These are phyloP conservation scores for Pseudopleuronectes americanus DNA, from an alignment of 2,797 vertebrate species.

Conservation along the genomic window DNA sequence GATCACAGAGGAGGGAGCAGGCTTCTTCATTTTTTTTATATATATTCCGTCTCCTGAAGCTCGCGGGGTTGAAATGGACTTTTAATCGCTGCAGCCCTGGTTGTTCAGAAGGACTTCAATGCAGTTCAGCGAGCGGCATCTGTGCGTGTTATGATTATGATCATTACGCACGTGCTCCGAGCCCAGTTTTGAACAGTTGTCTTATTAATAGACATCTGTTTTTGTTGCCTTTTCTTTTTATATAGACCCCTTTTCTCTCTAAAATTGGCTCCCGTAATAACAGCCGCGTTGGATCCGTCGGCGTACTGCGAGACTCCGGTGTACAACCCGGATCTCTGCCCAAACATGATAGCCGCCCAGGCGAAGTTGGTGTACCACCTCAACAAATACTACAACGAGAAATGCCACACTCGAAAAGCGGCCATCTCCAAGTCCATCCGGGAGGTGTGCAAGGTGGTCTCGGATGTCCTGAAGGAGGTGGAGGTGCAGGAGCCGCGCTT, in stretches of 20 bases:
- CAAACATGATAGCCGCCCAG: slow-evolving; percentile 99
- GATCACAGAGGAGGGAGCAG: slow-evolving; percentile 78
- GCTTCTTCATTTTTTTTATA: slow-evolving; percentile 56
- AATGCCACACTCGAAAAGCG: slow-evolving; percentile 97
- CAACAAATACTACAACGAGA: slow-evolving; percentile 99
- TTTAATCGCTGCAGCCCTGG: slow-evolving; percentile 64
- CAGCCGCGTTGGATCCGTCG: slow-evolving; percentile 99
- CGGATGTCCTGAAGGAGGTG: slow-evolving; percentile 98
- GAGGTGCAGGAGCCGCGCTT: slow-evolving; percentile 99
- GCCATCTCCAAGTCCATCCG: slow-evolving; percentile 99
- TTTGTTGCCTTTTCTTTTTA: slow-evolving; percentile 76
- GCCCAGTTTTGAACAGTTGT: slow-evolving; percentile 70
- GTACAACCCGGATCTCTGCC: slow-evolving; percentile 99
- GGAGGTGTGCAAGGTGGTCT: slow-evolving; percentile 99
- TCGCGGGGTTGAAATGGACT: slow-evolving; percentile 78
- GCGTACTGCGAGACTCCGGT: slow-evolving; percentile 99
- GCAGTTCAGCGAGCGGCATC: slow-evolving; percentile 67
- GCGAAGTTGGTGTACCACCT: slow-evolving; percentile 99
- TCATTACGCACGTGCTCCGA: slow-evolving; percentile 74
- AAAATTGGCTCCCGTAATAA: slow-evolving; percentile 99
- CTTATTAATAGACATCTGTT: slow-evolving; percentile 75
- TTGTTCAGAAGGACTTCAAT: slow-evolving; percentile 60
- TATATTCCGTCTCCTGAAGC: slow-evolving; percentile 76
- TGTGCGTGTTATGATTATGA: slow-evolving; percentile 67
- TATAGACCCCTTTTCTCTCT: slow-evolving; percentile 85